These are phyloP conservation scores for Augochlora pura DNA, from an alignment of 1,140 invertebrate species.

Conservation along the genomic window DNA sequence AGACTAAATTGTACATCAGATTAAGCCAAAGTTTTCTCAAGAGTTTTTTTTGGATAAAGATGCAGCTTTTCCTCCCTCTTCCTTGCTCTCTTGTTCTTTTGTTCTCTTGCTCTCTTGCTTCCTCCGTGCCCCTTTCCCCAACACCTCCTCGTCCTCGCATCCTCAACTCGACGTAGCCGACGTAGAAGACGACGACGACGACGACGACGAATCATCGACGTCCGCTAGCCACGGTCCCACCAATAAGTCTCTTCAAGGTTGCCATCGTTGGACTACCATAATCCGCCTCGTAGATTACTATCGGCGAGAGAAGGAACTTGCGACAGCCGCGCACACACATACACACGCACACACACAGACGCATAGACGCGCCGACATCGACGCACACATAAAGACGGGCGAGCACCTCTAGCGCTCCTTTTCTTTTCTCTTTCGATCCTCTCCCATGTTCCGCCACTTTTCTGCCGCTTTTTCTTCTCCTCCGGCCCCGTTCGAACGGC, in stretches of 20 bases:
- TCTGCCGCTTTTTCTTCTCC: constrained; percentile 8
- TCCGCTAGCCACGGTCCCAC: constrained; percentile 14
- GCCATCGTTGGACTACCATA: constrained; percentile 56
- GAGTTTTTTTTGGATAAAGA: no score
- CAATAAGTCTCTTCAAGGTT: constrained; percentile 54
- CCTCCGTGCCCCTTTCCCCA: not conserved
- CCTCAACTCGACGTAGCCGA: not conserved
- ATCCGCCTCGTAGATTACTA: constrained; percentile 64
- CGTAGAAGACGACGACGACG: not conserved
- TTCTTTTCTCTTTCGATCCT: constrained; percentile 6
- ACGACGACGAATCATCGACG: constrained; percentile 37
- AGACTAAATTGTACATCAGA: no score
- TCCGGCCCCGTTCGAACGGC: not conserved
- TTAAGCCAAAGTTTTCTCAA: no score
- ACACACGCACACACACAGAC: no score
- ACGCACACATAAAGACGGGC: not conserved
- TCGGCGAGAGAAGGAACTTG: constrained; percentile 54
- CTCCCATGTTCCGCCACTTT: constrained; percentile 16
- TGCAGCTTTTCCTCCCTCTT: not conserved
- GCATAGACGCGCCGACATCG: not conserved
- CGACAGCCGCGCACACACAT: constrained; percentile 41
- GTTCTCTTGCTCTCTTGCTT: not conserved
- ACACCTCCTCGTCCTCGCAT: not conserved
- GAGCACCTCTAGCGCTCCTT: not conserved
- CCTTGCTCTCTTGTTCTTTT: not conserved